Base-by-base conservation (phyloP, 2,888 invertebrate species). In the Dynastes grantii region DNA sequence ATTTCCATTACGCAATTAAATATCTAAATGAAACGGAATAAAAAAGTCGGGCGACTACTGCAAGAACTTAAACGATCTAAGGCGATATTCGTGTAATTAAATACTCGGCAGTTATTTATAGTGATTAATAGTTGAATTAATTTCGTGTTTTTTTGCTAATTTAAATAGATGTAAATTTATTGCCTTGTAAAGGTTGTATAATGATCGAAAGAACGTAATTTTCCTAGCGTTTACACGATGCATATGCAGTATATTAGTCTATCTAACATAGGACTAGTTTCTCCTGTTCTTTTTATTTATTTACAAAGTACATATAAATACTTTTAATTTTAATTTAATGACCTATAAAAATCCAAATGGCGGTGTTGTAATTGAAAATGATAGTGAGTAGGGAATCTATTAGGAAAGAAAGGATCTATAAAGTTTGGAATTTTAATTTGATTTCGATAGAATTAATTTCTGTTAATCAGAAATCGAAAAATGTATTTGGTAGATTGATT, bases 81-180 rank as follows among this genome's bases (percentile, higher is more conserved):
- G 11, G 53, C 68, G 3, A 27, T 27, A 51, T 68, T 16, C 13
- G 2, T 29, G 68, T 51, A 68, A 68, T 68, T 68, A 68, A 68
- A 68, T 51, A 32, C 29, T 51, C 29, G 29, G 29, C 68, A 68
- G 49, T 29, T 68, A 68, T 68, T 68, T 68, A 68, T 29, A 13
- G 51, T 68, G 68, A 68, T 68, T 68, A 68, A 68, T 68, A 51
- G 68, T 68, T 68, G 68, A 27, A 22, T 51, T 65, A 65, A 40
- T 65, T n/a, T 22, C 37, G 6, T 27, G 29, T 16, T 68, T 11
- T 49, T 29, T 65, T 51, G 22, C 49, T 27, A 8, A 51, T 51
- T 68, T 51, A 51, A 68, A 68, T 29, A 11, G 51, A 27, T 13
- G 22, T 27, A 51, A 68, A 51, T 68, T 68, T 68, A 68, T 68